Evolutionary conservation across 2,888 invertebrate species (phyloP).

Genomic region (Pollenia labialis): DNA sequence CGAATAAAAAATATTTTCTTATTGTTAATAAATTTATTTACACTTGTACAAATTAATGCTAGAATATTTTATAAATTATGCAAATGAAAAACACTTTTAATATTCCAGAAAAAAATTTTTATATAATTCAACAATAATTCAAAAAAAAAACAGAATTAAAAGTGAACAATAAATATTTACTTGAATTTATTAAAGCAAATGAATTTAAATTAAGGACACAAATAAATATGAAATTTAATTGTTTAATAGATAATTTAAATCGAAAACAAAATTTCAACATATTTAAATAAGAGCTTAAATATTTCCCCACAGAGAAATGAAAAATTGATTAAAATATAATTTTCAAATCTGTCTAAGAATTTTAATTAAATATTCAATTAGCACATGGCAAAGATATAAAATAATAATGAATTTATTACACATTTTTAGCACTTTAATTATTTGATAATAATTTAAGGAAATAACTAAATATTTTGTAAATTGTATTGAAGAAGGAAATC

Average conservation of each 20-base stretch:
- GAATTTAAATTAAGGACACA: not conserved
- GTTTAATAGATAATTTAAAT: conserved; percentile 8
- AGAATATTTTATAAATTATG: conserved; percentile 22
- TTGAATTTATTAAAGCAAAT: conserved; percentile 4
- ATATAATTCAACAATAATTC: not conserved
- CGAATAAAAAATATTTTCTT: not conserved
- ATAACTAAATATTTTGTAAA: too few species aligned
- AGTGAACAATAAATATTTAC: conserved; percentile 7
- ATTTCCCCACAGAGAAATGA: not conserved
- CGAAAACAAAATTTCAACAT: not conserved
- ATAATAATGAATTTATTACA: too few species aligned
- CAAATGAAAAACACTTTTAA: conserved; percentile 23
- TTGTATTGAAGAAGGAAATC: too few species aligned
- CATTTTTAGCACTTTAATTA: too few species aligned
- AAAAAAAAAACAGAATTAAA: not conserved
- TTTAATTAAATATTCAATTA: too few species aligned
- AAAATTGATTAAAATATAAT: too few species aligned
- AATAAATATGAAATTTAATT: not conserved
- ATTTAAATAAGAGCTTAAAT: not conserved
- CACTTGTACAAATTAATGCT: not conserved
- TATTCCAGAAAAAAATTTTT: not conserved
- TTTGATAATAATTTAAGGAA: too few species aligned
- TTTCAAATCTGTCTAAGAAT: too few species aligned
- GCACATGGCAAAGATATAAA: too few species aligned
- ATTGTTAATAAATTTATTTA: not conserved